Evolutionary conservation across 2,113 vertebrate species (phyloP).

Genomic region (Alaudala cheleensis): DNA sequence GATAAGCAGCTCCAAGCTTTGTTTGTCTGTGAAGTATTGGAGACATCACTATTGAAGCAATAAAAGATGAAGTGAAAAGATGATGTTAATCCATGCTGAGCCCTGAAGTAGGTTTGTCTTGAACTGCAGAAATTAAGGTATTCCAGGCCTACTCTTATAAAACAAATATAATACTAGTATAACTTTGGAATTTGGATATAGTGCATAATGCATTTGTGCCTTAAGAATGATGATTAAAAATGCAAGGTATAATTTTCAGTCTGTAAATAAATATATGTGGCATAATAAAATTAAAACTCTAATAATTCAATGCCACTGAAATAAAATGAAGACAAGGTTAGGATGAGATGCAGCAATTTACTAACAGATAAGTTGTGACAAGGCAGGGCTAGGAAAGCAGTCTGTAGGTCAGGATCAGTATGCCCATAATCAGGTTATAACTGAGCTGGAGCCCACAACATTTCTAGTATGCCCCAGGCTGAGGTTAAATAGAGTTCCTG

Average conservation of each 20-base stretch:
- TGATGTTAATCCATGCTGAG: not conserved
- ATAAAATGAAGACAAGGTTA: not conserved
- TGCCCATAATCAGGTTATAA: not conserved
- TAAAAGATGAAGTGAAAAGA: not conserved
- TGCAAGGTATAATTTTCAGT: not conserved
- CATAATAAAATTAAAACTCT: not conserved
- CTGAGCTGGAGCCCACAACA: not conserved
- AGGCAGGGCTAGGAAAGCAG: not conserved
- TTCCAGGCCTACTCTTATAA: not conserved
- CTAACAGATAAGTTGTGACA: not conserved
- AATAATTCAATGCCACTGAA: not conserved
- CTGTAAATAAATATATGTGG: not conserved
- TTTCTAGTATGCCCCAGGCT: not conserved
- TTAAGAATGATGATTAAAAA: not conserved
- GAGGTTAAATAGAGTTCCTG: not conserved
- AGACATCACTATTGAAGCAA: not conserved
- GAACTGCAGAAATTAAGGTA: not conserved
- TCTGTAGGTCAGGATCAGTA: not conserved
- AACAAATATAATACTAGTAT: not conserved
- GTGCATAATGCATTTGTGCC: not conserved
- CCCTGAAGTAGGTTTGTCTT: not conserved
- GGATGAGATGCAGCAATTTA: not conserved
- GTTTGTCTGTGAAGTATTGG: not conserved
- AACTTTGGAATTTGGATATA: not conserved
- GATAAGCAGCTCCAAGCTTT: rapidly evolving